Base-by-base conservation (phyloP, 2,113 vertebrate genomes). In the Lichenostomus cassidix region DNA sequence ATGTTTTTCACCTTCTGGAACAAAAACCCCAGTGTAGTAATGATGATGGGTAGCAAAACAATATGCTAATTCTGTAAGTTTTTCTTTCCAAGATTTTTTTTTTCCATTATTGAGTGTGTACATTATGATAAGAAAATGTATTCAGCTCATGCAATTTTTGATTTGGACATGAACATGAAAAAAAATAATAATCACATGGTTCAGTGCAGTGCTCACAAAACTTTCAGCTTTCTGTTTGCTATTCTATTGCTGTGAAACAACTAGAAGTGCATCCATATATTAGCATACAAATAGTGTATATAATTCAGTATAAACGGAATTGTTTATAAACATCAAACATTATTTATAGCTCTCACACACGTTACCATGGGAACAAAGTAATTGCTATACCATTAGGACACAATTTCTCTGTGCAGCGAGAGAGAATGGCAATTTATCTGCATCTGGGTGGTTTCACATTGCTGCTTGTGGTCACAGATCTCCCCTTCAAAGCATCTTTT, bases 251-350 rank as follows among this genome's bases (percentile, higher is more conserved):
- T 90, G 44, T 68, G 79, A 83, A 70, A 77, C 44, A 86, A 68
- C n/a, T 33, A 12, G 58, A 87, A 75, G 39, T 90, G 64, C n/a
- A 78, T 83, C 58, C 2, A 3, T 75, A 37, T 24, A 89, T 82
- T 74, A 90, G 73, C 92, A 94, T 82, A 90, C 39, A 93, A 93
- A 95, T 75, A 75, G 44, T 27, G 65, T 15, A 18, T 15, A 50
- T 70, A 81, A 87, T 75, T 87, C 74, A 59, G 69, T 55, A 79
- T 59, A 53, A 69, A 75, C 10, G 0, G 53, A 60, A 77, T 65
- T 95, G 93, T 92, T 97, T 93, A 89, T 92, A 94, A 96, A 96
- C 86, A 96, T 53, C 68, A 86, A 53, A 68, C 69, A 22, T 80
- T 68, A 91, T 92, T 96, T 92, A 81, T 44, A 87, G 70, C 0